A percentile compares a stretch with the other conserved stretches of the same genome.
phyloP scores from a whole-genome alignment of 2,797 vertebrate species.

The Argentina silus region DNA sequence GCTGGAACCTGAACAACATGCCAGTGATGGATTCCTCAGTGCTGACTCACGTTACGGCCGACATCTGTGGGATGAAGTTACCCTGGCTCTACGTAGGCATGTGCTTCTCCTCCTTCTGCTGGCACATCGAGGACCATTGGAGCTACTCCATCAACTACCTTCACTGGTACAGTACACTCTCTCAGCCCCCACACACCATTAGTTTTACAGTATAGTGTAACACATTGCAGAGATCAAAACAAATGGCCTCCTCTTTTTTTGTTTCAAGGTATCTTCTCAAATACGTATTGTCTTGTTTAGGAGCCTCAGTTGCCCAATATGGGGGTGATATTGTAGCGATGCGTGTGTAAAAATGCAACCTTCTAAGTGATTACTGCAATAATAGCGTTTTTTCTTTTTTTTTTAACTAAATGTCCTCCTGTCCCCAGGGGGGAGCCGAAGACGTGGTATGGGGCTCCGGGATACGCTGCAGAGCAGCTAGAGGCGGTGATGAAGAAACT shows the following conservation, averaged over 20 bases:
- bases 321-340: not conserved
- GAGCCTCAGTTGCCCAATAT: not conserved
- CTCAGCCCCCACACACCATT: not conserved
- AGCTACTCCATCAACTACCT: constrained; percentile 99
- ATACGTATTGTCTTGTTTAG: not conserved
- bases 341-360: not conserved
- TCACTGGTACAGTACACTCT: constrained; percentile 83
- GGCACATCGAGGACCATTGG: constrained; percentile 99
- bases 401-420: constrained; percentile 23
- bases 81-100: constrained; percentile 99
- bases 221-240: not conserved
- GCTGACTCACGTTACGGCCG: constrained; percentile 94
- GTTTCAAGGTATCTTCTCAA: not conserved
- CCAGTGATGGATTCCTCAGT: constrained; percentile 96
- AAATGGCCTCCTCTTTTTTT: not conserved
- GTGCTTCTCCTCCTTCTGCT: constrained; percentile 99
- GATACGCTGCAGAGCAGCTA: constrained; percentile 93
- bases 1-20: constrained; percentile 99
- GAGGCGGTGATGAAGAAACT: constrained; percentile 97
- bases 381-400: not conserved
- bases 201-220: not conserved
- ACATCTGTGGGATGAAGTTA: constrained; percentile 99
- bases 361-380: not conserved
- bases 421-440: constrained; percentile 95
- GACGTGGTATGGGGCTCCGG: constrained; percentile 98